These are phyloP conservation scores for Oeneis ivallda DNA, from an alignment of 2,888 invertebrate genomes.

Conservation along the genomic window DNA sequence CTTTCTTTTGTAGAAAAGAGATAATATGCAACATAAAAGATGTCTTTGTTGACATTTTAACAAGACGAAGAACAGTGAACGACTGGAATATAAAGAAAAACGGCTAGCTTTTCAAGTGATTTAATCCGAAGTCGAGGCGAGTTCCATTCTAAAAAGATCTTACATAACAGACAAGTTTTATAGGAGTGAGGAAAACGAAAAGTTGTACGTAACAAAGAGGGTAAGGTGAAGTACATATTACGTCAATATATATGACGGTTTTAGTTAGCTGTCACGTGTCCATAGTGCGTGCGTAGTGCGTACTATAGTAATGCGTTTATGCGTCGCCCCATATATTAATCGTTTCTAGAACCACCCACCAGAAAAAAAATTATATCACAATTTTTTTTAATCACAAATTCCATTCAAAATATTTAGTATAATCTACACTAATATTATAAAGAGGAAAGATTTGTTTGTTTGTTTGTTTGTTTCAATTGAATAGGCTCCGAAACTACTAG, in stretches of 20 bases:
- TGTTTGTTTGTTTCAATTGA: no score
- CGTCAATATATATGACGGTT: neutral
- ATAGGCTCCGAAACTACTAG: no score
- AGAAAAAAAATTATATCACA: no score
- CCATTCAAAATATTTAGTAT: no score
- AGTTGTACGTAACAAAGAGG: slow-evolving; percentile 17
- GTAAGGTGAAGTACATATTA: slow-evolving; percentile 16
- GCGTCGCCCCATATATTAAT: no score
- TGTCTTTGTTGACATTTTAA: slow-evolving; percentile 19
- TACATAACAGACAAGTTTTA: slow-evolving; percentile 20
- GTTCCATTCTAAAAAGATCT: slow-evolving; percentile 14
- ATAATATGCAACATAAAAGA: neutral
- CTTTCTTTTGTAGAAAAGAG: neutral
- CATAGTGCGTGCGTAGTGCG: no score
- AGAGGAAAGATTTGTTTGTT: no score
- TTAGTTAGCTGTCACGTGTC: neutral
- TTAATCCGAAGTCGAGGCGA: slow-evolving; percentile 19
- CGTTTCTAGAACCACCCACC: no score
- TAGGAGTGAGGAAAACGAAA: slow-evolving; percentile 19
- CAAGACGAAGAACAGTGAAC: neutral
- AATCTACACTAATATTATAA: no score
- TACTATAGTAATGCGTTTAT: no score
- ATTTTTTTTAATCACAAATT: no score
- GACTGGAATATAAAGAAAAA: slow-evolving; percentile 17
- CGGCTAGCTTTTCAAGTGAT: slow-evolving; percentile 21